phyloP scores from a whole-genome alignment of 2,113 vertebrate species.

The Callorhinus ursinus region DNA sequence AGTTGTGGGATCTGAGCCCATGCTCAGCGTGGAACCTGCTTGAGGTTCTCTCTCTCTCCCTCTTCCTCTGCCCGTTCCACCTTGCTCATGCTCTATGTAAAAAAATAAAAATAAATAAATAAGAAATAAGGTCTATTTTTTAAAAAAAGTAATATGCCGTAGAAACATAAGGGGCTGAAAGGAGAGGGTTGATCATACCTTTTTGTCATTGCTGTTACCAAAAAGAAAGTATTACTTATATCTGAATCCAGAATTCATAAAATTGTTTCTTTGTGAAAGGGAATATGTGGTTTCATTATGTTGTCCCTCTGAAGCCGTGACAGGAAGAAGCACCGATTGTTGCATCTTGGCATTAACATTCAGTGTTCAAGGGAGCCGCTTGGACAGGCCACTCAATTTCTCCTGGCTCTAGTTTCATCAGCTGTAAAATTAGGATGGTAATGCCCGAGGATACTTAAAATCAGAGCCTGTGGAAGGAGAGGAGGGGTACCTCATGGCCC shows the following conservation, averaged over 20 bases:
- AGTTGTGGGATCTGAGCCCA: no score
- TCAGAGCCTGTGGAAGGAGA: conserved; percentile 26
- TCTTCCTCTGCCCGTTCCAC: background rate
- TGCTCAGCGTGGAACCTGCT: background rate
- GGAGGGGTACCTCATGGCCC: background rate
- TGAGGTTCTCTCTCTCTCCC: background rate
- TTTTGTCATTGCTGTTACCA: background rate
- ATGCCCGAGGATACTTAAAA: conserved; percentile 41
- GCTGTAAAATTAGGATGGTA: conserved; percentile 61
- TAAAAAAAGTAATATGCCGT: background rate
- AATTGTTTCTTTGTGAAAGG: background rate
- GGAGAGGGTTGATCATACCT: background rate
- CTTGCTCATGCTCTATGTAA: background rate
- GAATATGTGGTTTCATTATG: background rate
- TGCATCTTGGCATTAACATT: conserved; percentile 42
- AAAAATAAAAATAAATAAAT: background rate
- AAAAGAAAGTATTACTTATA: background rate
- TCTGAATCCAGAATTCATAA: background rate
- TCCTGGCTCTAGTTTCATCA: conserved; percentile 44
- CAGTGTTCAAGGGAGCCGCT: background rate
- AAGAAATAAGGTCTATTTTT: background rate
- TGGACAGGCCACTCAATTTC: conserved; percentile 32
- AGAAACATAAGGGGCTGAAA: background rate
- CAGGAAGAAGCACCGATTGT: background rate
- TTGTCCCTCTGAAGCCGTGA: background rate